phyloP scores from a whole-genome alignment of 2,113 vertebrate species.

The Cynoglossus semilaevis region DNA sequence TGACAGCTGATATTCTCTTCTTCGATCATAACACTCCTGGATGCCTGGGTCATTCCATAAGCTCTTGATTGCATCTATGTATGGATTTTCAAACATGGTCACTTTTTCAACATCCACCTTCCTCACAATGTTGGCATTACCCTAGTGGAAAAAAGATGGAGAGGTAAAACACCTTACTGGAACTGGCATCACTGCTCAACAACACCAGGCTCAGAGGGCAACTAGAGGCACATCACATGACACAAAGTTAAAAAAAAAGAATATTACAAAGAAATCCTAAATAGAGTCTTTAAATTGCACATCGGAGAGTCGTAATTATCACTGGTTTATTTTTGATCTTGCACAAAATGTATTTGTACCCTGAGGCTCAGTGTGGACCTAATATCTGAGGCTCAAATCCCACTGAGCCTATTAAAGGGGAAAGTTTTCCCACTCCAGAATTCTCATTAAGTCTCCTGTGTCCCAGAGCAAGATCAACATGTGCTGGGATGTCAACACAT shows the following conservation, averaged over 20 bases:
- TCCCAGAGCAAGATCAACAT: constrained; percentile 26
- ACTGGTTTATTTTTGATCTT: constrained; percentile 24
- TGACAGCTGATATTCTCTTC: constrained; percentile 93
- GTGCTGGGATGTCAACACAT: constrained; percentile 11
- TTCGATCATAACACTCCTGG: constrained; percentile 90
- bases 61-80: constrained; percentile 89
- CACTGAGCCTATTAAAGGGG: constrained; percentile 40
- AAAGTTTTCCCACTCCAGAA: constrained; percentile 55
- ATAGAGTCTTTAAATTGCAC: constrained; percentile 12
- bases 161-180: neutral
- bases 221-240: too few species aligned
- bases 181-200: neutral
- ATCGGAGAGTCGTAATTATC: constrained; percentile 29
- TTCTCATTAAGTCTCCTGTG: constrained; percentile 49
- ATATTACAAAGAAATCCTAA: too few species aligned
- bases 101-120: constrained; percentile 85
- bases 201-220: neutral
- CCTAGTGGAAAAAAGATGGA: constrained; percentile 58
- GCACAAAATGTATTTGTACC: constrained; percentile 27
- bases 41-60: constrained; percentile 95
- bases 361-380: constrained; percentile 44
- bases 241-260: too few species aligned
- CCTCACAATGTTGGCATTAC: constrained; percentile 78
- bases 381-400: constrained; percentile 52
- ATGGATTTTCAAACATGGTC: constrained; percentile 65